Evolutionary conservation across 2,888 invertebrate species (phyloP).

Genomic region (Xanthostigma xanthostigma): DNA sequence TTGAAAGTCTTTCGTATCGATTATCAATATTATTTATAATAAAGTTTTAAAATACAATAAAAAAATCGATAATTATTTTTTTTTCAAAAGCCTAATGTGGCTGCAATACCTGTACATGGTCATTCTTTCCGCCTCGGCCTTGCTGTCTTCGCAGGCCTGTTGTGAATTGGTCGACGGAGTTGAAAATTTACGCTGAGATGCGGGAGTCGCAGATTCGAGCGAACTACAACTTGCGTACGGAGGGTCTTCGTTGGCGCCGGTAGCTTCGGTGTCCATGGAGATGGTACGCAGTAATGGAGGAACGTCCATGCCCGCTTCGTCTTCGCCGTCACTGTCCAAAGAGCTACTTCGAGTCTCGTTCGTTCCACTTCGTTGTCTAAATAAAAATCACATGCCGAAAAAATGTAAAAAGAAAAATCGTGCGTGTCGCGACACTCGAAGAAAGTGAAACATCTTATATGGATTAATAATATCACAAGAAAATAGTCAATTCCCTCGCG

Average conservation of each 20-base stretch:
- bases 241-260: conserved; percentile 22
- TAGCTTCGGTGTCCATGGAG: conserved; percentile 37
- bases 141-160: conserved; percentile 29
- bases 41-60: too few relatives aligned
- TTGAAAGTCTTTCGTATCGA: too few relatives aligned
- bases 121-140: conserved; percentile 59
- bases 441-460: too few relatives aligned
- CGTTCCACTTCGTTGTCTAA: conserved; percentile 13
- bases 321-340: conserved; percentile 33
- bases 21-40: too few relatives aligned
- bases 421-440: too few relatives aligned
- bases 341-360: conserved; percentile 32
- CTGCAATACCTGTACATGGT: conserved; percentile 49
- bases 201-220: conserved; percentile 34
- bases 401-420: not conserved
- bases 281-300: conserved; percentile 42
- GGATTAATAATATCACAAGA: too few relatives aligned
- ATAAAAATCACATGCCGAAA: conserved; percentile 1
- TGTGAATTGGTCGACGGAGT: conserved; percentile 13
- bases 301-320: conserved; percentile 22
- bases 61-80: too few relatives aligned
- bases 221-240: conserved; percentile 32
- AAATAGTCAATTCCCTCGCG: too few relatives aligned
- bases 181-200: conserved; percentile 25
- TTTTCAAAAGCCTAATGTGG: too few relatives aligned